Evolutionary conservation across 2,888 invertebrate genomes (phyloP).

Genomic region (Drosophila hamatofila): DNA sequence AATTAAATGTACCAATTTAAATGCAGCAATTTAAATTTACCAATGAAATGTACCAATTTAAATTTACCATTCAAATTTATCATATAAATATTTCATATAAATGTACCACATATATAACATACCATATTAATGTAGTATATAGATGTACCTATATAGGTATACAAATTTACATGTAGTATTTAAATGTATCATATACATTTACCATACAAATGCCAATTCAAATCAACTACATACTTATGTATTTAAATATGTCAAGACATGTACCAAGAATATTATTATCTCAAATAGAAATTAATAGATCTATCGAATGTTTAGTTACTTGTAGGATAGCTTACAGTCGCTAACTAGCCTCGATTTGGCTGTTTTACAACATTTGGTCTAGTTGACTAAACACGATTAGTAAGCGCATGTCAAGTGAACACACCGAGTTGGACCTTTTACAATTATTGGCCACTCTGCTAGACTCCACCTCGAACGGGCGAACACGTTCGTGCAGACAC

Average conservation of each 20-base stretch:
- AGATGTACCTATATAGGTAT: too few relatives aligned
- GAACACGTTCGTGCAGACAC: conserved; percentile 45
- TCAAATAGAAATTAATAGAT: background rate
- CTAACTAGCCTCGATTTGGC: background rate
- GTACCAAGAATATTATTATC: background rate
- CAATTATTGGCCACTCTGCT: conserved; percentile 7
- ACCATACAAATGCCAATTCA: too few relatives aligned
- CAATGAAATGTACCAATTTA: too few relatives aligned
- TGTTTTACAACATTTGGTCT: background rate
- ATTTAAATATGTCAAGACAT: background rate
- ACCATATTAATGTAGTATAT: too few relatives aligned
- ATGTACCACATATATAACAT: too few relatives aligned
- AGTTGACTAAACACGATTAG: conserved; percentile 1
- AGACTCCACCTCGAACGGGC: conserved; percentile 13
- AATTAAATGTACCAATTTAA: too few relatives aligned
- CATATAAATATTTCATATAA: too few relatives aligned
- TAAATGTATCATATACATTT: too few relatives aligned
- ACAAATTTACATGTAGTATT: too few relatives aligned
- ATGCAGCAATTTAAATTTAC: too few relatives aligned
- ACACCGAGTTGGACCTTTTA: conserved; percentile 24
- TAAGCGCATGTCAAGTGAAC: conserved; percentile 34
- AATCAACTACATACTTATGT: too few relatives aligned
- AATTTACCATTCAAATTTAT: too few relatives aligned
- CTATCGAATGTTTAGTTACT: background rate
- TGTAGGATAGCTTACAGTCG: background rate